phyloP scores from a whole-genome alignment of 2,797 vertebrate species.

The Sebastes diploproa region DNA sequence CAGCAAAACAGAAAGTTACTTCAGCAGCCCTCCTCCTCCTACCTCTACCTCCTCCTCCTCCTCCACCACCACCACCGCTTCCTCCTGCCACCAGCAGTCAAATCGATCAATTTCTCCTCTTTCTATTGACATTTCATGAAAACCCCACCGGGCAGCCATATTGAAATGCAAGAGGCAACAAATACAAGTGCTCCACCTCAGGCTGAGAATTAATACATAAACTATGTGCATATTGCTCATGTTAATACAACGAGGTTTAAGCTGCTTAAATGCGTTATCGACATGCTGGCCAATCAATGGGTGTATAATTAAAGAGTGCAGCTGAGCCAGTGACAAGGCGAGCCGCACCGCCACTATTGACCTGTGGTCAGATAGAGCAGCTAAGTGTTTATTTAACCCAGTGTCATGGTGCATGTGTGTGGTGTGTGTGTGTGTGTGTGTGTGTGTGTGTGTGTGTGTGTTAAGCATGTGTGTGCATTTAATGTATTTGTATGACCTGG shows the following conservation, averaged over 20 bases:
- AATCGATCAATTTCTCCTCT: conserved; percentile 36
- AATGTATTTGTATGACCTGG: conserved; percentile 7
- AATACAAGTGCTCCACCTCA: conserved; percentile 24
- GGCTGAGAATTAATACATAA: conserved; percentile 50
- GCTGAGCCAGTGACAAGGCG: conserved; percentile 59
- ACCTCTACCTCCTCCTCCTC: background rate
- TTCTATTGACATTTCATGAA: conserved; percentile 39
- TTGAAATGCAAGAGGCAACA: conserved; percentile 51
- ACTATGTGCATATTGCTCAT: conserved; percentile 48
- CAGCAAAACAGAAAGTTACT: conserved; percentile 22
- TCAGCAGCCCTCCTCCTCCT: background rate
- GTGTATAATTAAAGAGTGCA: conserved; percentile 71
- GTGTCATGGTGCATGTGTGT: background rate
- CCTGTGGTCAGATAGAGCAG: conserved; percentile 28
- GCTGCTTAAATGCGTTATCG: conserved; percentile 71
- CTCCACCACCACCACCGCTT: background rate
- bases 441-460: background rate
- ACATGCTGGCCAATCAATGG: conserved; percentile 68
- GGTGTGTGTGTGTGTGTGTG: background rate
- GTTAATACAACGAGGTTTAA: conserved; percentile 70
- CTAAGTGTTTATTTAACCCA: conserved; percentile 68
- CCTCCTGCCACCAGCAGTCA: conserved; percentile 2
- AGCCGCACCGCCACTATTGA: conserved; percentile 36
- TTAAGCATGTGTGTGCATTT: background rate
- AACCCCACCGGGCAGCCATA: background rate